A percentile compares a stretch with the other conserved stretches of the same genome.
Conservation (phyloP, 2,888 invertebrate species). For the Petrophora chlorosata region DNA sequence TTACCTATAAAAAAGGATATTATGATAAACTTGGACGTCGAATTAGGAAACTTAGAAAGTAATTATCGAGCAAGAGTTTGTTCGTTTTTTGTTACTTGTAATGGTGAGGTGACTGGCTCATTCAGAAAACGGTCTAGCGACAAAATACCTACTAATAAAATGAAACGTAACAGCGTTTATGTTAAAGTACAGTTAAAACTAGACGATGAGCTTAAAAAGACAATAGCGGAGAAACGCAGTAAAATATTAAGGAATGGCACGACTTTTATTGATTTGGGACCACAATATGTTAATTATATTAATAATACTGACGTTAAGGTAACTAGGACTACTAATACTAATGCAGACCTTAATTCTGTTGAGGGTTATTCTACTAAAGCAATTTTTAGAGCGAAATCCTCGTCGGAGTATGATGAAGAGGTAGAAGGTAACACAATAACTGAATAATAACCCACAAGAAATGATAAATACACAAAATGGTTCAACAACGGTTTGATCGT, state of each 20-base stretch:
- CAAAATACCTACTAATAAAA: not conserved
- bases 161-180: constrained; percentile 40
- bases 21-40: constrained; percentile 50
- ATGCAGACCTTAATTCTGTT: not conserved
- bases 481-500: not conserved
- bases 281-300: not conserved
- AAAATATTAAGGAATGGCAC: not conserved
- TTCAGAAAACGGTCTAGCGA: not conserved
- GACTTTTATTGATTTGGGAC: not conserved
- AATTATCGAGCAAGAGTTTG: constrained; percentile 50
- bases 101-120: constrained; percentile 38
- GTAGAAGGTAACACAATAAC: too few relatives aligned
- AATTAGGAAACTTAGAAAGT: constrained; percentile 52
- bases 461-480: constrained; percentile 1
- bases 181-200: constrained; percentile 52
- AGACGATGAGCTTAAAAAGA: constrained; percentile 44
- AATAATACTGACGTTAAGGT: not conserved
- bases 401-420: too few relatives aligned
- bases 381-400: not conserved
- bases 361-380: not conserved
- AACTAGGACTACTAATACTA: not conserved
- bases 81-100: constrained; percentile 53
- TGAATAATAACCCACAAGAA: not conserved
- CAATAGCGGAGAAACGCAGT: constrained; percentile 13
- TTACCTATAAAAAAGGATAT: constrained; percentile 50